Base-by-base conservation (phyloP, 2,797 vertebrate species). In the Coregonus ussuriensis region DNA sequence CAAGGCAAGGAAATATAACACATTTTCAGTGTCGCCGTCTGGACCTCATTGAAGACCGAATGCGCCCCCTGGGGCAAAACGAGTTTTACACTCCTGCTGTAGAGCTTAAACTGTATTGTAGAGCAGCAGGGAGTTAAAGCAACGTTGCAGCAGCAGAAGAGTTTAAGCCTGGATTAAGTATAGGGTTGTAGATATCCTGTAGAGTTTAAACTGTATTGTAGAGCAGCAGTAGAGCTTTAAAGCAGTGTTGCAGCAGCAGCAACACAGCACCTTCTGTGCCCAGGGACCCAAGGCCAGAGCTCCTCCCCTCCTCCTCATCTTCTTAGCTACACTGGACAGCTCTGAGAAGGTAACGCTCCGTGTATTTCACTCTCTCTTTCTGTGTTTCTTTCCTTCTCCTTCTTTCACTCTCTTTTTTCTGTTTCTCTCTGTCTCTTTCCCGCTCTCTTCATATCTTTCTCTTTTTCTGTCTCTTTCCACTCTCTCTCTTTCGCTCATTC, bases 221-320 rank as follows among this genome's bases (percentile, higher is more conserved):
- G 51, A 72, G 59, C 47, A 66, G 14, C 15, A 31, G 41, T 71
- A 6, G 11, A 13, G 25, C 54, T 75, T 35, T 54, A 75, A 41
- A 75, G 33, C 73, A 41, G 37, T 52, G 53, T 16, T 74, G 53
- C 25, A 21, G 52, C n/a, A 77, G 81, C 68, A 85, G 75, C 52
- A 79, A 35, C 56, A 11, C 89, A 94, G 95, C 95, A 94, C 95
- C 95, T 95, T 93, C 94, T 94, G 95, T 94, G 93, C 95, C 96
- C 94, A 95, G 96, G 94, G 95, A 95, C 94, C 96, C 96, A 93
- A 95, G 91, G 94, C 92, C 94, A 95, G 78, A 85, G 91, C 94
- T 95, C 95, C 95, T 94, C 95, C 76, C 31, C 63, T 35, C n/a
- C 16, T 72, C 87, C 3, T 85, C 84, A 82, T 80, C 76, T 83